A percentile compares a stretch with the other conserved stretches of the same genome.
Conservation (phyloP, 2,797 vertebrate genomes). For the Coracias cyanogaster region DNA sequence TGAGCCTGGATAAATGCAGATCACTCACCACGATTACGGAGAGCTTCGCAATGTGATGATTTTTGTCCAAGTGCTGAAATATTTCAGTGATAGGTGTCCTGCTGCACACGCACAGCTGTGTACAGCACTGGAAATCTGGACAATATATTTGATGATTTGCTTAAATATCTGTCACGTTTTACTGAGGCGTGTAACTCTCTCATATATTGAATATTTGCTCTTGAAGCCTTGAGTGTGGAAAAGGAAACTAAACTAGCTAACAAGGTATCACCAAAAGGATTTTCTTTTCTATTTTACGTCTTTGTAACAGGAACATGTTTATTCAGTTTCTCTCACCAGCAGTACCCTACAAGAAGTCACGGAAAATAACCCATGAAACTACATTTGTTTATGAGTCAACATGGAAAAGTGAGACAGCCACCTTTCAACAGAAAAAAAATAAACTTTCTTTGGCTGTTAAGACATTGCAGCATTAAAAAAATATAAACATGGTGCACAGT, state of each 20-base stretch:
- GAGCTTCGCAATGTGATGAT: neutral
- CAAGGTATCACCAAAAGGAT: neutral
- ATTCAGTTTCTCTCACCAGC: neutral
- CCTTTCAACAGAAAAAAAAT: neutral
- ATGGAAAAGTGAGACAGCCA: neutral
- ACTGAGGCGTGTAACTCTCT: neutral
- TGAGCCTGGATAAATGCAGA: neutral
- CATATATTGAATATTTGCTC: neutral
- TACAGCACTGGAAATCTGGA: neutral
- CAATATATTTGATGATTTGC: neutral
- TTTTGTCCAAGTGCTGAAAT: neutral
- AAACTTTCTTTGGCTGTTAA: neutral
- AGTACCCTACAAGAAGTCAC: neutral
- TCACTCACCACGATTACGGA: neutral
- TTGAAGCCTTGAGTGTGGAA: neutral
- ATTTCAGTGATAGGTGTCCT: neutral
- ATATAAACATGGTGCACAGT: neutral
- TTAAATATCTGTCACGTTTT: neutral
- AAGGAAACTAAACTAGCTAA: neutral
- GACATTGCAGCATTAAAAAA: neutral
- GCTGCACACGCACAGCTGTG: neutral
- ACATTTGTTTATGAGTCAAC: neutral
- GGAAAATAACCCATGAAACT: neutral
- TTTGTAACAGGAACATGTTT: neutral
- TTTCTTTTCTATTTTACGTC: neutral